These are phyloP conservation scores for Eurytoma adleriae DNA, from an alignment of 2,888 invertebrate species.

Conservation along the genomic window DNA sequence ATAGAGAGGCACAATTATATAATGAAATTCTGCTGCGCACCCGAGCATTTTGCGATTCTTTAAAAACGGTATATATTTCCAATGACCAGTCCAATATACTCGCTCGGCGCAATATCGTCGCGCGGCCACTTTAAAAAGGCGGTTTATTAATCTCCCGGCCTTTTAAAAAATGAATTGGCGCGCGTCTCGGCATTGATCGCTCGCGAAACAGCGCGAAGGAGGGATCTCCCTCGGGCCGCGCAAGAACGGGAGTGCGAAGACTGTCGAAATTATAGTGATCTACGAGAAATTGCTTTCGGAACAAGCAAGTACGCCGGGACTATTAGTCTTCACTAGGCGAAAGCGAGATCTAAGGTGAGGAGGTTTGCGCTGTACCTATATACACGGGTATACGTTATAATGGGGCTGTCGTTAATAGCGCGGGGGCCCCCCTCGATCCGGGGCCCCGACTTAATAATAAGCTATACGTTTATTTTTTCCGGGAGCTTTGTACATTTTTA, in stretches of 20 bases:
- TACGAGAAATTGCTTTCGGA: conserved; percentile 61
- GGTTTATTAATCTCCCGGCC: too few species aligned
- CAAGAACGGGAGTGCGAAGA: conserved; percentile 37
- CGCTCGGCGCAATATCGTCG: too few species aligned
- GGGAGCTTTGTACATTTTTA: conserved; percentile 1
- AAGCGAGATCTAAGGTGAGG: conserved; percentile 52
- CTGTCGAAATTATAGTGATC: conserved; percentile 59
- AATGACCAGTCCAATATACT: too few species aligned
- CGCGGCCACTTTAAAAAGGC: too few species aligned
- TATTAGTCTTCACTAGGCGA: conserved; percentile 66
- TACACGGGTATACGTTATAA: conserved; percentile 38
- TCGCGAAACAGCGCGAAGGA: too few species aligned
- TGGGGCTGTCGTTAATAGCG: conserved; percentile 37
- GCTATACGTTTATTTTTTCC: conserved; percentile 22
- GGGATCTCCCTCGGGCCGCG: too few species aligned
- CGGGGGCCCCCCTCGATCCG: neutral
- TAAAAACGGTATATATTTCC: too few species aligned
- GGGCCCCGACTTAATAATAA: conserved; percentile 1
- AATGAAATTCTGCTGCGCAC: neutral
- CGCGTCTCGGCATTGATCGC: too few species aligned
- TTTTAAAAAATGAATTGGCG: too few species aligned
- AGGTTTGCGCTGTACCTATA: conserved; percentile 25
- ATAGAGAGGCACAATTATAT: neutral
- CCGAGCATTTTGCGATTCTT: neutral
- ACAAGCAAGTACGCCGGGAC: conserved; percentile 49